Evolutionary conservation across 2,888 invertebrate species (phyloP).

Genomic region (Podotricha telesiphe): DNA sequence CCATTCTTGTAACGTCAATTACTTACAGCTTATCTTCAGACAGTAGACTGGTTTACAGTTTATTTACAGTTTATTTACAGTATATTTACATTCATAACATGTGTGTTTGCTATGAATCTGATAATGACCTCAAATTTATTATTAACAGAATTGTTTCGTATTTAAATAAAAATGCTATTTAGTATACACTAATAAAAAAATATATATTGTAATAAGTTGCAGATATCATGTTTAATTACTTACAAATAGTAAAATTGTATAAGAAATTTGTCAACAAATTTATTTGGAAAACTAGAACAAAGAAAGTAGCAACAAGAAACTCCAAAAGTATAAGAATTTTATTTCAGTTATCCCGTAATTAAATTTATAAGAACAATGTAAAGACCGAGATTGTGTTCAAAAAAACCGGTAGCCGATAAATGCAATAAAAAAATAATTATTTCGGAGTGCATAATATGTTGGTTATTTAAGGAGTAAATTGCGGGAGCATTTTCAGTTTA

Average conservation of each 20-base stretch:
- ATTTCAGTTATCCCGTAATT: constrained; percentile 2
- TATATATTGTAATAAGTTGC: too few species aligned
- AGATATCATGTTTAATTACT: too few species aligned
- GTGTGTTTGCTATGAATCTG: constrained; percentile 29
- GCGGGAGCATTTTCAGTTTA: constrained; percentile 32
- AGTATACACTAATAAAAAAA: background rate
- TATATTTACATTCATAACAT: constrained; percentile 37
- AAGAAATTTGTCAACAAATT: background rate
- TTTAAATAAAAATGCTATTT: constrained; percentile 13
- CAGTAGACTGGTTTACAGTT: constrained; percentile 36
- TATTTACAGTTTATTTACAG: too few species aligned
- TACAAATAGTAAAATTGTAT: too few species aligned
- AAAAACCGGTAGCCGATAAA: constrained; percentile 42
- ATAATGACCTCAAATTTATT: constrained; percentile 33
- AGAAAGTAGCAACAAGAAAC: background rate
- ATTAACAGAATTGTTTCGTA: constrained; percentile 26
- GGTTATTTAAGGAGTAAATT: constrained; percentile 40
- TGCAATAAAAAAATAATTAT: constrained; percentile 37
- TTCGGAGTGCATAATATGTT: constrained; percentile 36
- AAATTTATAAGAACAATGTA: constrained; percentile 11
- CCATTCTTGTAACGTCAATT: constrained; percentile 38
- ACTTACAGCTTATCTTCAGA: constrained; percentile 42
- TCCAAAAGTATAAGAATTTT: background rate
- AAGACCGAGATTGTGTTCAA: constrained; percentile 16
- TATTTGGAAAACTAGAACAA: background rate